These are phyloP conservation scores for Carpatolechia fugitivella DNA, from an alignment of 2,888 invertebrate genomes.

Conservation along the genomic window DNA sequence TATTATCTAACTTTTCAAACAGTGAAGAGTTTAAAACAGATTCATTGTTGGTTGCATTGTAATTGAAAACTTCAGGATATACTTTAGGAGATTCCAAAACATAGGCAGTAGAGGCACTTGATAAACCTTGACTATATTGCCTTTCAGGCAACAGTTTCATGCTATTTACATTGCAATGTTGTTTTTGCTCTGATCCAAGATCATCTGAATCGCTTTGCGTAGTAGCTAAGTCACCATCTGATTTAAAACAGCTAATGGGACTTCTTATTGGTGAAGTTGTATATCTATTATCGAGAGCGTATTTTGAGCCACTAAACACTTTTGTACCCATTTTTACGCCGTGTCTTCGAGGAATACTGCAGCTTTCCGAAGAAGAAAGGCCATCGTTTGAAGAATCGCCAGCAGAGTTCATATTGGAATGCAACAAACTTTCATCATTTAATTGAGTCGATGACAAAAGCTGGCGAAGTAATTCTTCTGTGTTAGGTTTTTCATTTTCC, in stretches of 20 bases:
- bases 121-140: conserved; percentile 55
- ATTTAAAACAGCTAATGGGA: conserved; percentile 44
- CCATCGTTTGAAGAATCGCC: conserved; percentile 69
- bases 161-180: conserved; percentile 71
- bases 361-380: conserved; percentile 71
- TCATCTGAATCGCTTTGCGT: conserved; percentile 75
- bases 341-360: conserved; percentile 76
- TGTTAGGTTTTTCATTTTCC: conserved; percentile 83
- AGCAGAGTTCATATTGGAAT: conserved; percentile 38
- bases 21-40: conserved; percentile 81
- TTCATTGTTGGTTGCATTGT: conserved; percentile 60
- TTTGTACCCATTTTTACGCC: conserved; percentile 88
- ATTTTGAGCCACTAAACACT: conserved; percentile 78
- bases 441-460: conserved; percentile 50
- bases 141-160: conserved; percentile 72
- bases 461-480: conserved; percentile 61
- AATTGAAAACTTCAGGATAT: conserved; percentile 67
- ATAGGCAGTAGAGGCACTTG: conserved; percentile 61
- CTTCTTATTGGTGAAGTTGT: conserved; percentile 41
- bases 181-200: conserved; percentile 64
- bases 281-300: conserved; percentile 45
- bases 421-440: conserved; percentile 46
- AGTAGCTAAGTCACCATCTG: conserved; percentile 61
- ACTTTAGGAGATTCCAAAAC: conserved; percentile 76
- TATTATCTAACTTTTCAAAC: conserved; percentile 84